Base-by-base conservation (phyloP, 2,888 invertebrate genomes). In the Euclidia mi region DNA sequence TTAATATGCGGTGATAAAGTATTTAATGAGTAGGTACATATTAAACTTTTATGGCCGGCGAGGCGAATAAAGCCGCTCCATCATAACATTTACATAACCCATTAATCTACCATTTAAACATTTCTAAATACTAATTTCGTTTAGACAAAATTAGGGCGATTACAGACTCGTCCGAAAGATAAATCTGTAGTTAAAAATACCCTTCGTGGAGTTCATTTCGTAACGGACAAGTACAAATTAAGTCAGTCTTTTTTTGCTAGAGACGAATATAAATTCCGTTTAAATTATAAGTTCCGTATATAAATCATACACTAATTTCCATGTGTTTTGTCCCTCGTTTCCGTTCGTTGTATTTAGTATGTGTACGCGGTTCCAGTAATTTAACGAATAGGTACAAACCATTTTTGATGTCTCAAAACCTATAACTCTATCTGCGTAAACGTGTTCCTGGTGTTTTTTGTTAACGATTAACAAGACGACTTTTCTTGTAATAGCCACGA, bases 181-280 rank as follows among this genome's bases (percentile, higher is more conserved):
- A 91, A 92, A 91, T 90, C 85, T 81, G 85, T 83, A 88, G 85
- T 91, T 90, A 89, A 92, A 91, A 92, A 90, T 85, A 87, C 81
- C 85, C 86, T 84, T 81, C 85, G 84, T 82, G 62, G 84, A 91
- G 91, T 92, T 91, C 92, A 92, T 91, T 92, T 89, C 89, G 85
- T 84, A 85, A 85, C 91, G 87, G 94, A 94, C 94, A 92, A 88
- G 89, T 90, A 93, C 90, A 94, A 94, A 94, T 94, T 85, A 92
- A 92, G 92, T 91, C 93, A 90, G 91, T 93, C 89, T 92, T 92
- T n/a, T 29, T 92, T 91, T 87, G 82, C 85, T 78, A 80, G 85
- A 86, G 87, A 88, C 87, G 89, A 89, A 91, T 51, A 51, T 59
- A 45, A 50, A 43, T 60, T 45, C 37, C 56, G 55, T 46, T 34